Evolutionary conservation across 2,888 invertebrate species (phyloP).

Genomic region (Callosobruchus maculatus): DNA sequence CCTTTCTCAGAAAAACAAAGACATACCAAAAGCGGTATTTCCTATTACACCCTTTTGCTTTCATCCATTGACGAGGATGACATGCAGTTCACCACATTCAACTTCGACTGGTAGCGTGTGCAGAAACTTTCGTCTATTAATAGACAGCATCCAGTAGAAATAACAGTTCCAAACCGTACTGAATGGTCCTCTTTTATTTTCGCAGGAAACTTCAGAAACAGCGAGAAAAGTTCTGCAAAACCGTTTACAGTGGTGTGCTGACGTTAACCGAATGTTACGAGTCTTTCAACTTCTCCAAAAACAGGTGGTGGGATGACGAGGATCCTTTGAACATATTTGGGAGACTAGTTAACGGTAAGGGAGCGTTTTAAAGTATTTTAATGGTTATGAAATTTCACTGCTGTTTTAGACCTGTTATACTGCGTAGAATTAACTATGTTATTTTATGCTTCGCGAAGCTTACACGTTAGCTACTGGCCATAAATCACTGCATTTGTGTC

Average conservation of each 20-base stretch:
- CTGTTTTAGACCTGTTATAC: too few species aligned
- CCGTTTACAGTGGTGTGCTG: conserved; percentile 59
- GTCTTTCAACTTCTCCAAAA: conserved; percentile 47
- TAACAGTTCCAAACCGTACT: neutral
- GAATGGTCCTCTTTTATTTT: neutral
- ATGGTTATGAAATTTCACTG: too few species aligned
- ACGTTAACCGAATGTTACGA: conserved; percentile 61
- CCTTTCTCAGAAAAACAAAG: too few species aligned
- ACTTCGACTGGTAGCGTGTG: neutral
- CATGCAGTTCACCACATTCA: neutral
- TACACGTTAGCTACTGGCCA: too few species aligned
- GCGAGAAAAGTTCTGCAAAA: conserved; percentile 69
- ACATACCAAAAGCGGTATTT: too few species aligned
- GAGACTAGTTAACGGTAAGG: neutral
- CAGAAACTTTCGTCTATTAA: neutral
- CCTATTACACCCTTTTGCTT: neutral
- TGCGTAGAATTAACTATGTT: too few species aligned
- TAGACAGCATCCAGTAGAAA: neutral
- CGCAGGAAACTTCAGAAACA: conserved; percentile 71
- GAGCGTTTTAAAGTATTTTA: neutral
- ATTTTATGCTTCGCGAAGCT: too few species aligned
- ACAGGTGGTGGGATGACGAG: conserved; percentile 36
- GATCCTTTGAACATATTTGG: conserved; percentile 42
- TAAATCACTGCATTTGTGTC: too few species aligned
- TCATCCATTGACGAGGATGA: neutral